Evolutionary conservation across 30 jellyfish, hydroid and myxozoan genomes (phyloP), one percentile per base, ranked within the genome.

Genomic region (Clytia hemisphaerica): DNA sequence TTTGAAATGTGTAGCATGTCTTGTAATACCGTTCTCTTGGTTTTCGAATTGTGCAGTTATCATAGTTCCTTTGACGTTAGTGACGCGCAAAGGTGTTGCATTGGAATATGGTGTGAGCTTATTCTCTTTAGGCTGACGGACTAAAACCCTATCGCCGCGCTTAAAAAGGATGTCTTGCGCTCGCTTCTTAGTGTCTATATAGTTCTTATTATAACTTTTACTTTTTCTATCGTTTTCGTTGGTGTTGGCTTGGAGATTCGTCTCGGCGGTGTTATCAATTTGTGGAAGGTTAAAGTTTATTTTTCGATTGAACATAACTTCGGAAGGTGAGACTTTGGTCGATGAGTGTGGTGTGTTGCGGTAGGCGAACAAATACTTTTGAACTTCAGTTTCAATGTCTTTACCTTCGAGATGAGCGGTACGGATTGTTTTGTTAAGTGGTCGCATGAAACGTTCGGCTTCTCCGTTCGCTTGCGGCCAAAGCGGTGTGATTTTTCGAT

Each of bases 401-500:
- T 57, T 57, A 45, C 30, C 30, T 33, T 57, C 70, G 42, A 57
- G 25, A 45, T 57, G 70, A 22, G 70, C 70, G 25, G 51, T 51
- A 51, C 66, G 24, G 30, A 51, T 51, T 51, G n/a, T n/a, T 63
- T 63, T 63, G 71, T 63, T 63, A 69, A 63, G 38, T 6, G n/a
- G 18, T 28, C 82, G 79, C 82, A 70, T 70, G 27, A 70, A 53
- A n/a, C 82, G 35, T 70, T 48, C 82, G 44, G 40, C 37, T 40
- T 66, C 78, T 9, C 75, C 78, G 26, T 66, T 76, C 48, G 47
- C 89, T 31, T 37, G 73, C 21, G 89, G 89, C 89, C 89, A 76
- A 4, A 27, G 38, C 1, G 89, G 80, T 29, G 80, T 76, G 31
- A 48, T 61, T 49, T 26, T 16, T n/a, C 72, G 0, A 45, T 44